Conservation (phyloP, 2,113 vertebrate genomes). For the Drymodes brunneopygia region DNA sequence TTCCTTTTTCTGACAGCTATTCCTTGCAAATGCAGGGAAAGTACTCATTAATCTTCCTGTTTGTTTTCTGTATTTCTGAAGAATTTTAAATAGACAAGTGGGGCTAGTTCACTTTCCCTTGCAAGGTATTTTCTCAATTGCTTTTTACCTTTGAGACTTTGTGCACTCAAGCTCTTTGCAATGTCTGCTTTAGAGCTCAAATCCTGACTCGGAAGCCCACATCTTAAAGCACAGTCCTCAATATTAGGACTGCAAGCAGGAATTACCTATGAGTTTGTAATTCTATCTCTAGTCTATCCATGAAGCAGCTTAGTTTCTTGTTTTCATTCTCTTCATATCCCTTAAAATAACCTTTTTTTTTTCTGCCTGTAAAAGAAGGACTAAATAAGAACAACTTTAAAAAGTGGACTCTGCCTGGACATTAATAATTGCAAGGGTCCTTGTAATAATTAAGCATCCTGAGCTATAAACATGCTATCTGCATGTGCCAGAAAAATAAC, state of each 20-base stretch:
- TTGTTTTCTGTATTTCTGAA: slow-evolving; percentile 2
- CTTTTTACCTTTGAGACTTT: slow-evolving; percentile 5
- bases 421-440: background rate
- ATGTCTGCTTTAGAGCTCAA: background rate
- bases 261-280: background rate
- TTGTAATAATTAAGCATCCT: background rate
- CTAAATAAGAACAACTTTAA: background rate
- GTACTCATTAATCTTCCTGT: background rate
- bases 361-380: background rate
- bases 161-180: background rate
- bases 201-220: background rate
- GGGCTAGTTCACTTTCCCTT: background rate
- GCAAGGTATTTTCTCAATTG: background rate
- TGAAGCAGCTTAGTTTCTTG: background rate
- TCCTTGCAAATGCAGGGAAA: background rate
- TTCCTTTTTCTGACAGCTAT: background rate
- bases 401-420: background rate
- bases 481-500: background rate
- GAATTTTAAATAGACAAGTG: background rate
- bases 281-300: background rate
- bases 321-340: background rate
- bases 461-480: background rate
- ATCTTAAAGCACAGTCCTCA: background rate
- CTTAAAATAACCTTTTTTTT: background rate
- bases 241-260: background rate